Base-by-base conservation (phyloP, 2,888 invertebrate genomes). In the Euphydryas editha region DNA sequence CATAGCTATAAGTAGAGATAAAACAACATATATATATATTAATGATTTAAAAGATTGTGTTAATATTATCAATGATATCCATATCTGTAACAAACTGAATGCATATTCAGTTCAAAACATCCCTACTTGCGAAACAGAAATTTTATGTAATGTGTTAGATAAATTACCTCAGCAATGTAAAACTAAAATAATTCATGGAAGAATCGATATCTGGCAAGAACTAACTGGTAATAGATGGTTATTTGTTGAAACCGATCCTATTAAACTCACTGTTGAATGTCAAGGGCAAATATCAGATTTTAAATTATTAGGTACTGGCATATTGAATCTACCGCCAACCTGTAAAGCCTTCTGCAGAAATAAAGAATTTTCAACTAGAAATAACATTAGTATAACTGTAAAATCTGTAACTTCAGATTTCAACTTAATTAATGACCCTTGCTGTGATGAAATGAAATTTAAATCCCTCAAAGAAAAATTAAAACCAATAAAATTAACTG, bases 141-240 rank as follows among this genome's bases (percentile, higher is more conserved):
- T 42, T 42, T 42, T n/a, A 13, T n/a, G 42, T 42, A 42, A 42
- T 44, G 44, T 44, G 15, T 44, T 44, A n/a, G 1, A n/a, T n/a
- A 44, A 44, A 44, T 17, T 44, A 44, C 67, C 49, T 8, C 36
- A 59, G n/a, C 59, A 59, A 49, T 59, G 59, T 49, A 15, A 47
- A 49, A 59, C 36, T 3, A 59, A 47, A 47, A 5, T 49, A 10
- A 59, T 59, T 18, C 13, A 36, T 47, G 59, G n/a, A 30, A 5
- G 21, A 59, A 46, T 59, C 21, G 59, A 59, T 59, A 59, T 59
- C 36, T 59, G 59, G 47, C 59, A 47, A 59, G 59, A 59, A 59
- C 13, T 59, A n/a, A 59, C 17, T 18, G 30, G 18, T 13, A 59
- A 59, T 30, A 59, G 49, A 59, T 59, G 59, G 59, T 20, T 59